Evolutionary conservation across 2,888 invertebrate species (phyloP).

Genomic region (Ryuthela nishihirai): DNA sequence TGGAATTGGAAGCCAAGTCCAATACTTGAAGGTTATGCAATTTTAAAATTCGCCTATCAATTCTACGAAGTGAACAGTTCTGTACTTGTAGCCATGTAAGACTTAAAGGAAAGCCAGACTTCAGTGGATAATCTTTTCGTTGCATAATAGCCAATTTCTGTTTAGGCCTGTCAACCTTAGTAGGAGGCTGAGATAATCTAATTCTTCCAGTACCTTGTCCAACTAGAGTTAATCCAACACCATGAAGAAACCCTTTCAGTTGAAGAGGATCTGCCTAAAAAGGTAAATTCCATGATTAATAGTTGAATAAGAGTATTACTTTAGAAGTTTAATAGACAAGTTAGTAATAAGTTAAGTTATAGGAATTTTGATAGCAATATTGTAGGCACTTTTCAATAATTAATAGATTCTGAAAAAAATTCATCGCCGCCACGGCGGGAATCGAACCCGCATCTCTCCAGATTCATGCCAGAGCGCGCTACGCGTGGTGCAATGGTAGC

Average conservation of each 20-base stretch:
- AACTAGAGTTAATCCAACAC: constrained; percentile 23
- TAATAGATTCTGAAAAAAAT: no score
- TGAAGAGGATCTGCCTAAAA: constrained; percentile 33
- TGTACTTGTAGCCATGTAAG: constrained; percentile 57
- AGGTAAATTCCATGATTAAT: background rate
- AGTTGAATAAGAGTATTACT: background rate
- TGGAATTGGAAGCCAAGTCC: constrained; percentile 66
- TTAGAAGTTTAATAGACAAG: no score
- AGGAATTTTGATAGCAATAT: no score
- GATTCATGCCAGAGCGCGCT: no score
- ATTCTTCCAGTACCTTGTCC: constrained; percentile 20
- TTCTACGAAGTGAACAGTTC: constrained; percentile 8
- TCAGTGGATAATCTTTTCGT: constrained; percentile 64
- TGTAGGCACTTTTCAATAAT: no score
- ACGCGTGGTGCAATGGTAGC: no score
- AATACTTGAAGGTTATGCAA: constrained; percentile 63
- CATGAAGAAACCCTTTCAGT: constrained; percentile 29
- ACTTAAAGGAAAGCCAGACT: constrained; percentile 67
- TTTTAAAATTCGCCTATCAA: constrained; percentile 50
- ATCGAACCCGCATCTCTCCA: no score
- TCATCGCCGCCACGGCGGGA: no score
- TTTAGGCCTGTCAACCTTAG: constrained; percentile 58
- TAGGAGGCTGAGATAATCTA: constrained; percentile 46
- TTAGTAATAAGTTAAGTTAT: no score
- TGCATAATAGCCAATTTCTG: constrained; percentile 61